Conservation (phyloP, 2,113 vertebrate species). For the Pardalotus punctatus region DNA sequence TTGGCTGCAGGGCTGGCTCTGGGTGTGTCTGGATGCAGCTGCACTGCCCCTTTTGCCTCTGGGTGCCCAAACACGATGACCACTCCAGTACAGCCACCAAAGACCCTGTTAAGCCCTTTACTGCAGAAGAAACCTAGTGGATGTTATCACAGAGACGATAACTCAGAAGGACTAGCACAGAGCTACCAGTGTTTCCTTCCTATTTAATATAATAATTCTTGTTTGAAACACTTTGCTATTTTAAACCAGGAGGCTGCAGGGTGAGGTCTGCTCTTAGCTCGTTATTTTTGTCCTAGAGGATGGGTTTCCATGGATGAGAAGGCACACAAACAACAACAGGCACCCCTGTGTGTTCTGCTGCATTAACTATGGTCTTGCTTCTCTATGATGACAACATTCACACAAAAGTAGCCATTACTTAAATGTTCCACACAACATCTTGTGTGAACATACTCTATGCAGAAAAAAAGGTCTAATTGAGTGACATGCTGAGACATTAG, state of each 20-base stretch:
- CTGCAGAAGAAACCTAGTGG: background rate
- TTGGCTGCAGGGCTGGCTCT: background rate
- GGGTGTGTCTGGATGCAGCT: background rate
- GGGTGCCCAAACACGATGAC: background rate
- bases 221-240: background rate
- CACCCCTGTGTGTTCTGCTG: background rate
- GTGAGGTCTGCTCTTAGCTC: background rate
- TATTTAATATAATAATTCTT: background rate
- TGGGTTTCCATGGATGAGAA: conserved; percentile 50
- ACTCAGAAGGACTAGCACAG: background rate
- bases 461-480: background rate
- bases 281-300: background rate
- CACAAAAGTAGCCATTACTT: background rate
- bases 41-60: background rate
- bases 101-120: background rate
- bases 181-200: background rate
- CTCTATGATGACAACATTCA: background rate
- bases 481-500: background rate
- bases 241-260: background rate
- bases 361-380: background rate
- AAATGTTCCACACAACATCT: background rate
- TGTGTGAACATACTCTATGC: background rate
- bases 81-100: background rate
- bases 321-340: conserved; percentile 43
- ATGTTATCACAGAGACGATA: background rate